Percentiles rank a stretch among this genome's conserved stretches.
These are phyloP conservation scores for Samia ricini DNA, from an alignment of 1,140 invertebrate genomes.

Conservation along the genomic window DNA sequence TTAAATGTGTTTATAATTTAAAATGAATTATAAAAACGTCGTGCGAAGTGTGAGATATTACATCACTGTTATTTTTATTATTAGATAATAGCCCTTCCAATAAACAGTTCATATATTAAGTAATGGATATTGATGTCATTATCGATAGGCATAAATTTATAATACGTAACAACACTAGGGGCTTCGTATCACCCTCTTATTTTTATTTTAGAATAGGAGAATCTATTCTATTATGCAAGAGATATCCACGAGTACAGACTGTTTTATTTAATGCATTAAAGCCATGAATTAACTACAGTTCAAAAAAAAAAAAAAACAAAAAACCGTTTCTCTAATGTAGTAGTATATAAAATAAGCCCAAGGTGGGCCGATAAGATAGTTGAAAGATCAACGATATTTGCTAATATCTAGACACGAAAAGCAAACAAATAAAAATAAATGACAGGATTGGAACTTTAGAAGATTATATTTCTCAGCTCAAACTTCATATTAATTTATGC, in stretches of 20 bases:
- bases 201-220: conserved; percentile 40
- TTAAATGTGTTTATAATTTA: no score
- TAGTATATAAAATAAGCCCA: no score
- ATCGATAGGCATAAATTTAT: conserved; percentile 61
- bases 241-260: neutral
- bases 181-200: conserved; percentile 43
- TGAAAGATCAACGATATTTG: no score
- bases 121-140: conserved; percentile 53
- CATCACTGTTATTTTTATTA: neutral
- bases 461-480: no score
- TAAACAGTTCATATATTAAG: conserved; percentile 21
- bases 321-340: no score
- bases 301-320: neutral
- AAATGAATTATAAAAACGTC: neutral
- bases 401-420: no score
- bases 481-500: no score
- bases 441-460: no score
- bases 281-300: neutral
- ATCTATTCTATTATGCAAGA: conserved; percentile 54
- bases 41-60: neutral
- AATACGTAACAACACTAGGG: conserved; percentile 40
- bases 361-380: no score
- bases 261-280: neutral
- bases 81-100: conserved; percentile 16
- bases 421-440: no score